A percentile compares a stretch with the other conserved stretches of the same genome.
These are phyloP conservation scores for Emmelina monodactyla DNA, from an alignment of 2,888 invertebrate species.

Conservation along the genomic window DNA sequence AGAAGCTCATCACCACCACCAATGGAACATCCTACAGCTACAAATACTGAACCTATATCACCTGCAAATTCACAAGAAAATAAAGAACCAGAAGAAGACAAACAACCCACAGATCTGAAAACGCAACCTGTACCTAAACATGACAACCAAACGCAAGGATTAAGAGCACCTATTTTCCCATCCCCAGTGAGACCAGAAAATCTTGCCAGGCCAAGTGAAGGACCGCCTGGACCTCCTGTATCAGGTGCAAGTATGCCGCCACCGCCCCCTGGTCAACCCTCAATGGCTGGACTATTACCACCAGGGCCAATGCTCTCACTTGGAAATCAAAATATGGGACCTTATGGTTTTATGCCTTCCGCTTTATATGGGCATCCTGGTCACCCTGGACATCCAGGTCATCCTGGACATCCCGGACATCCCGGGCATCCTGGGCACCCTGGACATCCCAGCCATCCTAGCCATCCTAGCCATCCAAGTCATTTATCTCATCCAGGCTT, in stretches of 20 bases:
- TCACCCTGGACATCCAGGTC: conserved; percentile 25
- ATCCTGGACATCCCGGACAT: conserved; percentile 34
- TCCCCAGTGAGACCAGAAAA: conserved; percentile 48
- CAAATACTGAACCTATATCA: conserved; percentile 52
- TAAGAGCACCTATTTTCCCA: conserved; percentile 41
- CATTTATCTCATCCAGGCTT: conserved; percentile 37
- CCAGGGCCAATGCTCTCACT: conserved; percentile 69
- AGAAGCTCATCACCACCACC: conserved; percentile 48
- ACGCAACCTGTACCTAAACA: conserved; percentile 43
- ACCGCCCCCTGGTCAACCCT: conserved; percentile 59
- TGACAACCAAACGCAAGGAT: conserved; percentile 30
- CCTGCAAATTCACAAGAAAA: conserved; percentile 52
- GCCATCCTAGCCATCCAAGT: conserved; percentile 9
- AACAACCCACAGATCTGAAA: conserved; percentile 49
- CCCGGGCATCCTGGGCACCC: conserved; percentile 18
- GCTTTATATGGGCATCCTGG: conserved; percentile 46
- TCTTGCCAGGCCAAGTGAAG: conserved; percentile 43
- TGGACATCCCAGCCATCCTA: conserved; percentile 8
- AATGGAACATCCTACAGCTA: conserved; percentile 45
- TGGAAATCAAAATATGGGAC: conserved; percentile 55
- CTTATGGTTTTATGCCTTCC: conserved; percentile 70
- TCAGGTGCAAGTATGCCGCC: conserved; percentile 51
- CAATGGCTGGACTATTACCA: conserved; percentile 63
- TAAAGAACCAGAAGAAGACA: conserved; percentile 55
- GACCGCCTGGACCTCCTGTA: conserved; percentile 35